Evolutionary conservation across 2,888 invertebrate species (phyloP).

Genomic region (Thereva nobilitata): DNA sequence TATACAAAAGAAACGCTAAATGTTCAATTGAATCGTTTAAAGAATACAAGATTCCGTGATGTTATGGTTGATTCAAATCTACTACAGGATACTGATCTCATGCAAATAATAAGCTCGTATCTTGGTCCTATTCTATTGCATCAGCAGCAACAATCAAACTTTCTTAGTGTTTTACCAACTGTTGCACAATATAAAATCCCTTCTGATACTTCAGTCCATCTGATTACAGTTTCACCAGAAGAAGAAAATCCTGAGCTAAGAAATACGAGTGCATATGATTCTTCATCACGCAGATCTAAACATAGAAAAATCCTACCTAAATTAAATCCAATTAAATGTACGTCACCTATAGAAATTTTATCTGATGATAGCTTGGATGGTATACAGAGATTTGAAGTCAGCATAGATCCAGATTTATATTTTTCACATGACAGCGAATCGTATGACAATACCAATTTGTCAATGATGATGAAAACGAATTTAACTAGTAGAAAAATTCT

Average conservation of each 20-base stretch:
- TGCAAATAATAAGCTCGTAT: conserved; percentile 55
- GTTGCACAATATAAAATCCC: conserved; percentile 55
- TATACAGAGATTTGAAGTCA: conserved; percentile 44
- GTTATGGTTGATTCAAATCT: conserved; percentile 55
- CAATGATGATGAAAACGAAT: conserved; percentile 11
- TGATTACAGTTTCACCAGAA: conserved; percentile 53
- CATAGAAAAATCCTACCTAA: background rate
- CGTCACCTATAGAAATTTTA: conserved; percentile 33
- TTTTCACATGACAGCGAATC: conserved; percentile 41
- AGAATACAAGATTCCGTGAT: conserved; percentile 53
- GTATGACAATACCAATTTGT: conserved; percentile 21
- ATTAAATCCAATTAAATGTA: too few species aligned
- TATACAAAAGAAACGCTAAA: conserved; percentile 50
- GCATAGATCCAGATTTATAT: conserved; percentile 45
- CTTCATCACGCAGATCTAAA: background rate
- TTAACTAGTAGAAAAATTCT: background rate
- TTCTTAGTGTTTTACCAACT: conserved; percentile 44
- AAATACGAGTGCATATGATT: background rate
- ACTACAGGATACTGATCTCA: conserved; percentile 55
- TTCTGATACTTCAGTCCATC: conserved; percentile 56
- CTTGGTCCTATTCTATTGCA: conserved; percentile 43
- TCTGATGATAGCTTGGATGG: conserved; percentile 47
- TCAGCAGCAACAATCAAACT: background rate
- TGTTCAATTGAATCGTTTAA: conserved; percentile 52
- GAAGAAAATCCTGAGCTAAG: conserved; percentile 39